A percentile compares a stretch with the other conserved stretches of the same genome.
Evolutionary conservation across 2,888 invertebrate genomes (phyloP).

Genomic region (Aphelenchoides bicaudatus): DNA sequence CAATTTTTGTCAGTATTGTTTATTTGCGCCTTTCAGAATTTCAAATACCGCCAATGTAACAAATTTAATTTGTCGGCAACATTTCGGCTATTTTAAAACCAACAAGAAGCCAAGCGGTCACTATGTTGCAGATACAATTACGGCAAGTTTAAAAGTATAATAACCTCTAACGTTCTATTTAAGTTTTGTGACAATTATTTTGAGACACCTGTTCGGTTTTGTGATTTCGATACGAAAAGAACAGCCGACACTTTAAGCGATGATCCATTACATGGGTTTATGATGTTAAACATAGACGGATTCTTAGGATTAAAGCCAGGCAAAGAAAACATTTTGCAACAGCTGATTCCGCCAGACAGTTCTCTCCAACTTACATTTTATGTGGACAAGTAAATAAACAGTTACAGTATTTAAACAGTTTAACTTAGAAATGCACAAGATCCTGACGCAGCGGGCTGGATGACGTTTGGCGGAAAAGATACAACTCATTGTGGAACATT

Average conservation of each 20-base stretch:
- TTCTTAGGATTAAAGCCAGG: conserved; percentile 12
- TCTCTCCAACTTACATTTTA: neutral
- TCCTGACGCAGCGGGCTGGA: neutral
- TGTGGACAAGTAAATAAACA: neutral
- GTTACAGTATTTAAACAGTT: neutral
- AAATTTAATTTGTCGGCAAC: neutral
- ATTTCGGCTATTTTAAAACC: neutral
- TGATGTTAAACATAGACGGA: too few species aligned
- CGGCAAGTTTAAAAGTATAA: neutral
- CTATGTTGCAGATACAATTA: neutral
- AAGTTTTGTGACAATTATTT: conserved; percentile 1
- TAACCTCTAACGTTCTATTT: neutral
- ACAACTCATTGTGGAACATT: neutral
- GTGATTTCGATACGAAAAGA: too few species aligned
- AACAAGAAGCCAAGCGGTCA: neutral
- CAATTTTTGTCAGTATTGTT: too few species aligned
- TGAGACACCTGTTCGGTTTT: too few species aligned
- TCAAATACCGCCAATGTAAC: neutral
- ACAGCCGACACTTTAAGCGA: neutral
- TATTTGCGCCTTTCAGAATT: neutral
- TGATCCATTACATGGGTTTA: neutral
- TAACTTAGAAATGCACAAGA: neutral
- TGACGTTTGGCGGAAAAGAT: conserved; percentile 14
- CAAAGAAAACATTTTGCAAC: neutral
- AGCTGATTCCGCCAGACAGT: neutral